These are phyloP conservation scores for Chymomyza caudatula DNA, from an alignment of 2,888 invertebrate genomes.

Conservation along the genomic window DNA sequence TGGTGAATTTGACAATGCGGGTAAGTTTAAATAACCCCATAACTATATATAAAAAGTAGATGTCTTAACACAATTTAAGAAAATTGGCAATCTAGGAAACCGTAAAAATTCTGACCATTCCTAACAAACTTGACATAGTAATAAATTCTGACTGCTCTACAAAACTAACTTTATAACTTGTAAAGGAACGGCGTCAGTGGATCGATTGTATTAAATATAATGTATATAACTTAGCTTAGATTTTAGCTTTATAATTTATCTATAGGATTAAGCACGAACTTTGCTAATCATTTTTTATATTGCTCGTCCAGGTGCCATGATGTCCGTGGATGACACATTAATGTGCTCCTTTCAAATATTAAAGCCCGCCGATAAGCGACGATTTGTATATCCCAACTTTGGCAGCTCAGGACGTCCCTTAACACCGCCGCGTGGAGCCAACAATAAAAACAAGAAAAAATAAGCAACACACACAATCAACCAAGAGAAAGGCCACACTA, in stretches of 20 bases:
- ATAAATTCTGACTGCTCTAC: too few species aligned
- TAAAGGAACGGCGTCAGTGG: too few species aligned
- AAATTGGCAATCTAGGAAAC: too few species aligned
- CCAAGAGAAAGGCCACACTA: conserved; percentile 28
- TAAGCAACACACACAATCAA: conserved; percentile 79
- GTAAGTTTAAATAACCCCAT: conserved; percentile 62
- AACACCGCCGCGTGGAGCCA: conserved; percentile 96
- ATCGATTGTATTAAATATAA: too few species aligned
- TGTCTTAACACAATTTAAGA: neutral
- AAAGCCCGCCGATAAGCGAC: conserved; percentile 99
- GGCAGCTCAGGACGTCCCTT: conserved; percentile 97
- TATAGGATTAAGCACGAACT: too few species aligned
- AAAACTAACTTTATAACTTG: too few species aligned
- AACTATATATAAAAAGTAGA: neutral
- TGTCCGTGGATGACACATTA: conserved; percentile 99
- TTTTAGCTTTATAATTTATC: too few species aligned
- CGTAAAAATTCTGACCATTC: too few species aligned
- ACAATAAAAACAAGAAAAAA: conserved; percentile 96
- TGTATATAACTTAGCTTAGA: too few species aligned
- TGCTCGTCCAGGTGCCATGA: conserved; percentile 90
- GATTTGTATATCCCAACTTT: conserved; percentile 94
- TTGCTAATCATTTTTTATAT: neutral
- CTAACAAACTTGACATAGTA: too few species aligned
- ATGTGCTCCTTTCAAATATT: conserved; percentile 99
- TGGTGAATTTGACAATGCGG: conserved; percentile 92